These are phyloP conservation scores for Pipistrellus nathusii DNA, from an alignment of 2,797 vertebrate genomes.

Conservation along the genomic window DNA sequence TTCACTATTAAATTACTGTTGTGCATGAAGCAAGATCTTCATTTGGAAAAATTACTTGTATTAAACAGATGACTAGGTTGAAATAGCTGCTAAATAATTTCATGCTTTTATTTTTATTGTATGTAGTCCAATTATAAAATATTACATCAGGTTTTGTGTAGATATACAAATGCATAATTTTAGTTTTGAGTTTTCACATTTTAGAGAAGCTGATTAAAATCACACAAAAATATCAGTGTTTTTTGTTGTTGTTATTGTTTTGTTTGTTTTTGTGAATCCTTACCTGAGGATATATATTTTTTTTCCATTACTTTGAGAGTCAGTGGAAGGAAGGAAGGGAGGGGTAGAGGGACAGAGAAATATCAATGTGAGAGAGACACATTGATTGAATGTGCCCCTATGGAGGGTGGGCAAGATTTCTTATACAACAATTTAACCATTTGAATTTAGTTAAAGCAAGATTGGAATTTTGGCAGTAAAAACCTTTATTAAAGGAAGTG, in stretches of 20 bases:
- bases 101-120: constrained; percentile 78
- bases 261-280: too few species aligned
- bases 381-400: too few species aligned
- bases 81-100: constrained; percentile 72
- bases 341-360: too few species aligned
- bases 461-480: constrained; percentile 60
- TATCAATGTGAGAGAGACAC: too few species aligned
- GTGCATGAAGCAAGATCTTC: constrained; percentile 59
- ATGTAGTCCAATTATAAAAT: constrained; percentile 75
- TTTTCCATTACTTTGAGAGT: too few species aligned
- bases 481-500: constrained; percentile 50
- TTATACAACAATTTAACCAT: constrained; percentile 53
- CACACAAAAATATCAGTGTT: neutral
- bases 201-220: constrained; percentile 70
- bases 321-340: too few species aligned
- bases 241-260: too few species aligned
- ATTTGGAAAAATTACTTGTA: constrained; percentile 75
- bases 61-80: constrained; percentile 75
- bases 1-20: constrained; percentile 53
- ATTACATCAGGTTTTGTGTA: constrained; percentile 68
- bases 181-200: constrained; percentile 72
- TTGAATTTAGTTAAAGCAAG: constrained; percentile 46
- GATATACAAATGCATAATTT: constrained; percentile 64
- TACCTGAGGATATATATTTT: too few species aligned
- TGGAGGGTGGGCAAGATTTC: neutral